Percentiles rank a stretch among this genome's conserved stretches.
These are phyloP conservation scores for Megaceryle maxima DNA, from an alignment of 2,113 vertebrate genomes.

Conservation along the genomic window DNA sequence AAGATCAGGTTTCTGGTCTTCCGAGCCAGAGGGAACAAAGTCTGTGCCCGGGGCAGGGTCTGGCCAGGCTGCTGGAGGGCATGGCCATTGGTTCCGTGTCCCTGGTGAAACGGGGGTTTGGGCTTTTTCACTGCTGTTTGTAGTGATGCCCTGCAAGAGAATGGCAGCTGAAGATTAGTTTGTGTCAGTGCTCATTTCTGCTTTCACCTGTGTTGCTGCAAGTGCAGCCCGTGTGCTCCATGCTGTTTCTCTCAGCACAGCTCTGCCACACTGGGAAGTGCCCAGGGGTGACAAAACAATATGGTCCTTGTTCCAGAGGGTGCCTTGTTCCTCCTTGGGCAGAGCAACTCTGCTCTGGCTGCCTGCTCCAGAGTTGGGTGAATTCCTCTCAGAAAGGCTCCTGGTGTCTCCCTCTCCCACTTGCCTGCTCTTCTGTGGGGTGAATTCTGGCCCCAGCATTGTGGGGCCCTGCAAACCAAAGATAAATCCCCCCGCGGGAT, in stretches of 20 bases:
- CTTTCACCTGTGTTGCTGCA: not conserved
- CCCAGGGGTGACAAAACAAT: not conserved
- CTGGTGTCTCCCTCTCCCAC: not conserved
- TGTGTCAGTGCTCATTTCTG: not conserved
- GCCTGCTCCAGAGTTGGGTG: not conserved
- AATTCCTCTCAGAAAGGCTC: not conserved
- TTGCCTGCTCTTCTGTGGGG: not conserved
- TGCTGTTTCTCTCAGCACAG: accelerated
- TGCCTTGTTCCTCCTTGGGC: not conserved
- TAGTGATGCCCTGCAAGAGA: not conserved
- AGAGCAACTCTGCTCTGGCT: not conserved
- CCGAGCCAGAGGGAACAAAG: not conserved
- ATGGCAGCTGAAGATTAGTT: not conserved
- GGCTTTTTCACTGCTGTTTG: not conserved
- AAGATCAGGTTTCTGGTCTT: not conserved
- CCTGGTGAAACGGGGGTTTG: not conserved
- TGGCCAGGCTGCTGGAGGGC: not conserved
- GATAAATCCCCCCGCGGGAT: not conserved
- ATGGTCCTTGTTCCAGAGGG: not conserved
- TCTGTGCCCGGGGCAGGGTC: not conserved
- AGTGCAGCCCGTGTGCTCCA: accelerated
- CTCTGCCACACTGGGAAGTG: not conserved
- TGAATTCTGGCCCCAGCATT: not conserved
- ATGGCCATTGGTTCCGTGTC: not conserved
- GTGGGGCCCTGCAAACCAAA: not conserved